Conservation (phyloP, 2,797 vertebrate genomes). For the Thalassophryne amazonica region DNA sequence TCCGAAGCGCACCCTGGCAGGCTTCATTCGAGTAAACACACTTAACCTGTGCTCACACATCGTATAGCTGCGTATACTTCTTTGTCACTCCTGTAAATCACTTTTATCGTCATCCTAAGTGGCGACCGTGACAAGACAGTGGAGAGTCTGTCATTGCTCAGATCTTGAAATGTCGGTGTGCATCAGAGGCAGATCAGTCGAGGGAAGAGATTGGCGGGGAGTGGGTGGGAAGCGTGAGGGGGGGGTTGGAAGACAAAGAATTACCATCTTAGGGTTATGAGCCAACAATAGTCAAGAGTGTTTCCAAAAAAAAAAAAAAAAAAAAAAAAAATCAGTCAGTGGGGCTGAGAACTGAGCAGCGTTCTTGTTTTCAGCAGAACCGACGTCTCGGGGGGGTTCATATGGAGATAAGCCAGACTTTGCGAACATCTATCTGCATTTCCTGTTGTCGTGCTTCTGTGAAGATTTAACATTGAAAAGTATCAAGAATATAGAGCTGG, state of each 20-base stretch:
- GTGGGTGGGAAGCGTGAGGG: too few relatives aligned
- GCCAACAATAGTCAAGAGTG: constrained; percentile 53
- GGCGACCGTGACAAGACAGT: constrained; percentile 17
- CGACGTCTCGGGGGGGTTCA: constrained; percentile 51
- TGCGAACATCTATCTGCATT: constrained; percentile 71
- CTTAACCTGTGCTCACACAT: too few relatives aligned
- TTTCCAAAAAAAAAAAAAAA: too few relatives aligned
- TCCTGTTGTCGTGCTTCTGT: too few relatives aligned
- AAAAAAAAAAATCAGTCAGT: constrained; percentile 40
- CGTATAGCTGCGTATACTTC: too few relatives aligned
- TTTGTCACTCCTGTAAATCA: constrained; percentile 31
- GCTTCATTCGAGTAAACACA: constrained; percentile 46
- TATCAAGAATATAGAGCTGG: too few relatives aligned
- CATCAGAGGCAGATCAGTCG: constrained; percentile 48
- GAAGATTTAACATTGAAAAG: too few relatives aligned
- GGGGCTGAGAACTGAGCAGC: constrained; percentile 47
- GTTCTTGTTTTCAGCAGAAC: constrained; percentile 52
- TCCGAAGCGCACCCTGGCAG: constrained; percentile 28
- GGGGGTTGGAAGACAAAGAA: too few relatives aligned
- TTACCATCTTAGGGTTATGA: constrained; percentile 64
- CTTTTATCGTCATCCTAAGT: constrained; percentile 37
- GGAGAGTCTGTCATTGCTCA: constrained; percentile 39
- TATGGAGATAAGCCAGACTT: constrained; percentile 63
- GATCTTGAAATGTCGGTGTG: constrained; percentile 28
- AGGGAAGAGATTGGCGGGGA: too few relatives aligned